Evolutionary conservation across 2,113 vertebrate species (phyloP).

Genomic region (Xenopus laevis): DNA sequence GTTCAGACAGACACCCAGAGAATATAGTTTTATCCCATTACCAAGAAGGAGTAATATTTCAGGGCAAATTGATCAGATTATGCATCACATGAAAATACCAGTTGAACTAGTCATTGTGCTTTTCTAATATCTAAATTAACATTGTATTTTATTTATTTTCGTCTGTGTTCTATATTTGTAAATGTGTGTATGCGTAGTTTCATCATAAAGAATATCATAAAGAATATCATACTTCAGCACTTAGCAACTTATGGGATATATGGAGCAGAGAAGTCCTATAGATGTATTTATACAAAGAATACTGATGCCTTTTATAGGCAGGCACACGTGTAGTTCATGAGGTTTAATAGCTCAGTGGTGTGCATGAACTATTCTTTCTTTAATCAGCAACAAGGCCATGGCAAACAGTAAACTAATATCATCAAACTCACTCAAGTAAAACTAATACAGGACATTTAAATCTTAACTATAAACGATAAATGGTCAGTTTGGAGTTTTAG

Average conservation of each 20-base stretch:
- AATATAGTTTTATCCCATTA: too few species aligned
- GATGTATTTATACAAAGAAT: slow-evolving; percentile 37
- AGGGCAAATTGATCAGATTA: too few species aligned
- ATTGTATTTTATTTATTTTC: too few species aligned
- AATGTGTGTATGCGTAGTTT: too few species aligned
- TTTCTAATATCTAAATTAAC: too few species aligned
- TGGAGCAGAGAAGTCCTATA: background rate
- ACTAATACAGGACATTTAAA: slow-evolving; percentile 62
- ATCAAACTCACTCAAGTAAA: slow-evolving; percentile 55
- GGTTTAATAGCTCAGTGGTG: slow-evolving; percentile 43
- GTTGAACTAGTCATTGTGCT: too few species aligned
- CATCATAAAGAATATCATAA: too few species aligned
- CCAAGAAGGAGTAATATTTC: background rate
- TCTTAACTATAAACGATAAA: slow-evolving; percentile 69
- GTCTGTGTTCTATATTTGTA: too few species aligned
- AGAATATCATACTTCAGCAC: too few species aligned
- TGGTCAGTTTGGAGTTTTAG: slow-evolving; percentile 62
- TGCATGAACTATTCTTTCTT: slow-evolving; percentile 52
- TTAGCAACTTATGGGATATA: too few species aligned
- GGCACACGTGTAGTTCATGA: slow-evolving; percentile 50
- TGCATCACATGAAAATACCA: too few species aligned
- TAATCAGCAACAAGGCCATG: slow-evolving; percentile 64
- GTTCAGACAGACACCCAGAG: too few species aligned
- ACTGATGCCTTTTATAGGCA: slow-evolving; percentile 41
- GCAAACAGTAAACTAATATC: slow-evolving; percentile 55